A percentile compares a stretch with the other conserved stretches of the same genome.
phyloP scores from a whole-genome alignment of 2,888 invertebrate genomes.

The Drosophila quasianomalipes region DNA sequence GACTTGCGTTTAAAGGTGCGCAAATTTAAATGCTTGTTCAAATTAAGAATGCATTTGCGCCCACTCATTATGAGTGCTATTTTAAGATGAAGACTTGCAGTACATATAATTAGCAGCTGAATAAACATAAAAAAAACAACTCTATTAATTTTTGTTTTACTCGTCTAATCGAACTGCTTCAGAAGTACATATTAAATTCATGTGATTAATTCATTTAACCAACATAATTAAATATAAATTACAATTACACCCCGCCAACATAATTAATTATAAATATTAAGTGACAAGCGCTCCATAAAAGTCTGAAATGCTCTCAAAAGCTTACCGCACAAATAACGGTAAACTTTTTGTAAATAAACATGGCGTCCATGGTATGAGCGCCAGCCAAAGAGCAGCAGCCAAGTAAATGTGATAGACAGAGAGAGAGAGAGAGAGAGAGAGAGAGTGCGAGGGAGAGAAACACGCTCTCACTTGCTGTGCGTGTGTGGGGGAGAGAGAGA shows the following conservation, averaged over 20 bases:
- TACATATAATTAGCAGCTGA: background rate
- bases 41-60: background rate
- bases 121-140: background rate
- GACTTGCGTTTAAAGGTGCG: background rate
- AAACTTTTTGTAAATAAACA: constrained; percentile 78
- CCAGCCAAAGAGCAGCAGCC: constrained; percentile 30
- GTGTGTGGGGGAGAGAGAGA: constrained; percentile 19
- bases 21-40: background rate
- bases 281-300: background rate
- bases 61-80: too few relatives aligned
- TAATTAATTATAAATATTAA: too few relatives aligned
- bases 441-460: constrained; percentile 16
- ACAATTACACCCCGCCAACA: too few relatives aligned
- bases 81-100: background rate
- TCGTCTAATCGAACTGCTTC: background rate
- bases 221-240: too few relatives aligned
- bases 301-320: constrained; percentile 10
- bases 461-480: constrained; percentile 23
- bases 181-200: background rate
- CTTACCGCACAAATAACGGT: constrained; percentile 52
- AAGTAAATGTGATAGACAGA: constrained; percentile 18
- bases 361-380: constrained; percentile 70
- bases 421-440: constrained; percentile 25
- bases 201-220: background rate
- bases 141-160: background rate